Evolutionary conservation across 2,797 vertebrate genomes (phyloP).

Genomic region (Chromis chromis): DNA sequence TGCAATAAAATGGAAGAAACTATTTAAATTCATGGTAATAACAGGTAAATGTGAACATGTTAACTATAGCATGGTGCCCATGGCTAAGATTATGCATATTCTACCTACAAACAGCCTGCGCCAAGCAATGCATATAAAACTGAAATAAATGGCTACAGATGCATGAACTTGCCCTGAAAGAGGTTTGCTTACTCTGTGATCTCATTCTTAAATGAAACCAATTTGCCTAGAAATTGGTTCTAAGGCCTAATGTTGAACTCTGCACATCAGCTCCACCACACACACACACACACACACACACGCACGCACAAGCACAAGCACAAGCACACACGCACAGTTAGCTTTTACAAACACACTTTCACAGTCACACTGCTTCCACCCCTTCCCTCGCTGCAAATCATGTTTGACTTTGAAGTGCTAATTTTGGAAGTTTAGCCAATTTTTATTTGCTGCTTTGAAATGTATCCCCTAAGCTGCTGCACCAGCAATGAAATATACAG

Average conservation of each 20-base stretch:
- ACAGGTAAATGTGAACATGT: constrained; percentile 76
- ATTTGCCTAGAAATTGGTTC: constrained; percentile 92
- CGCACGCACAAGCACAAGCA: constrained; percentile 47
- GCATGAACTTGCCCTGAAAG: constrained; percentile 86
- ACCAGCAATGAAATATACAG: constrained; percentile 88
- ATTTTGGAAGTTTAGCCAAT: constrained; percentile 92
- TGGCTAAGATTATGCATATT: constrained; percentile 80
- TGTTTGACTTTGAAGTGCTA: constrained; percentile 92
- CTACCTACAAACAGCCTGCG: constrained; percentile 79
- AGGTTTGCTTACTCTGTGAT: constrained; percentile 89
- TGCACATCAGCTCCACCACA: constrained; percentile 82
- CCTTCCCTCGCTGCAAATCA: constrained; percentile 87
- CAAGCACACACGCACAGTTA: constrained; percentile 54
- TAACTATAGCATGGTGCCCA: constrained; percentile 64
- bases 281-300: constrained; percentile 49
- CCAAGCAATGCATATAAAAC: constrained; percentile 81
- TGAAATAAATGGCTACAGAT: constrained; percentile 85
- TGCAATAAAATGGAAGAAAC: constrained; percentile 68
- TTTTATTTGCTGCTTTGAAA: constrained; percentile 92
- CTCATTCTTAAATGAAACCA: constrained; percentile 91
- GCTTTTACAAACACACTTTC: constrained; percentile 79
- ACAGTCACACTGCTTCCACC: constrained; percentile 84
- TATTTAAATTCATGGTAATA: constrained; percentile 73
- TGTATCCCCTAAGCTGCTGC: constrained; percentile 89
- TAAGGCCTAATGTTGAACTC: constrained; percentile 88